These are phyloP conservation scores for Cyclargus thomasi DNA, from an alignment of 1,140 invertebrate species.

Conservation along the genomic window DNA sequence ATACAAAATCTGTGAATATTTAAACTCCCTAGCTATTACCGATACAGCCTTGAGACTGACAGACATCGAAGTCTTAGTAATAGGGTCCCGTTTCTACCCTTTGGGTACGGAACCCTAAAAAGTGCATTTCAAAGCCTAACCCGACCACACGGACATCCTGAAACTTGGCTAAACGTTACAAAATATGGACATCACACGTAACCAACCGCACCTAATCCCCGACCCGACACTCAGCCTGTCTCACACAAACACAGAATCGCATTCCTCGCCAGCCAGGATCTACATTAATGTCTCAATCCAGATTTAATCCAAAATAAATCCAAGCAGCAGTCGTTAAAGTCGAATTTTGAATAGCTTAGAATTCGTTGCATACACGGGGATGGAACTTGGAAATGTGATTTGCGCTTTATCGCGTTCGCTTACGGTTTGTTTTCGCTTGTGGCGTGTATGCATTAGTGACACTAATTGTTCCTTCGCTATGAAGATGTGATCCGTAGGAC, in stretches of 20 bases:
- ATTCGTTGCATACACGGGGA: neutral
- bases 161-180: neutral
- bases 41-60: too few species aligned
- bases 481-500: constrained; percentile 12
- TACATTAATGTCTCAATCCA: constrained; percentile 6
- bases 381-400: neutral
- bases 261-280: constrained; percentile 7
- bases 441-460: neutral
- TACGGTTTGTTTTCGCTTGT: neutral
- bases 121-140: too few species aligned
- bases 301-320: neutral
- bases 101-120: too few species aligned
- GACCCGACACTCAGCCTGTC: neutral
- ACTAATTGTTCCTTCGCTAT: constrained; percentile 12
- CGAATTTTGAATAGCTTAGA: neutral
- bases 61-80: too few species aligned
- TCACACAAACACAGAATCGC: neutral
- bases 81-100: too few species aligned
- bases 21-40: too few species aligned
- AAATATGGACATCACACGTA: neutral
- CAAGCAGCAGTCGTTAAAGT: neutral
- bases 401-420: neutral
- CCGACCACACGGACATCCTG: too few species aligned
- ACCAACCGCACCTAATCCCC: constrained; percentile 2
- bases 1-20: too few species aligned